Conservation (phyloP, 2,888 invertebrate species). For the Chymomyza procnemis region DNA sequence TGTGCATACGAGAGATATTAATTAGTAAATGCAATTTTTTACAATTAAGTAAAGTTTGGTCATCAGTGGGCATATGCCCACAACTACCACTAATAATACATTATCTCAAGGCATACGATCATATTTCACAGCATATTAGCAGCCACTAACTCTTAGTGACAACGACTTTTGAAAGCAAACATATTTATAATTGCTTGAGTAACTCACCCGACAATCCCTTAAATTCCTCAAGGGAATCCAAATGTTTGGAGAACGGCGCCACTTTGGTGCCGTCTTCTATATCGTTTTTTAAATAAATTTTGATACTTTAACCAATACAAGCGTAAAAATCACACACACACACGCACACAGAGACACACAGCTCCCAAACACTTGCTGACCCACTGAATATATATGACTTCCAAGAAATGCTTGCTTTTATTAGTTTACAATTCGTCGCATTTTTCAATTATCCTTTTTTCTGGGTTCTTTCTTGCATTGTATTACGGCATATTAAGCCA, state of each 20-base stretch:
- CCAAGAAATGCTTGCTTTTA: not conserved
- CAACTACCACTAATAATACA: too few relatives aligned
- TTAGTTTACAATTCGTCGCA: constrained; percentile 3
- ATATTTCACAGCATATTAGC: not conserved
- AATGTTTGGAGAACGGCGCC: constrained; percentile 75
- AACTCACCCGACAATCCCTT: constrained; percentile 72
- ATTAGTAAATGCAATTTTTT: too few relatives aligned
- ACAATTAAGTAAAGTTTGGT: too few relatives aligned
- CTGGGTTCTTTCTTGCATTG: not conserved
- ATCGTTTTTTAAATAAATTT: constrained; percentile 66
- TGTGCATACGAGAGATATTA: too few relatives aligned
- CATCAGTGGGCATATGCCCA: too few relatives aligned
- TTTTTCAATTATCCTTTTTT: not conserved
- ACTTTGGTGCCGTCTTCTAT: constrained; percentile 71
- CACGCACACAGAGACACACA: constrained; percentile 1
- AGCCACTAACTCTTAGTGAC: not conserved
- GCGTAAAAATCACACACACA: constrained; percentile 5
- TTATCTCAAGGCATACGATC: too few relatives aligned
- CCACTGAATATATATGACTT: not conserved
- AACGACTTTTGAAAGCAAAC: not conserved
- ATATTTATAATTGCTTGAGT: not conserved
- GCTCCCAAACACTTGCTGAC: too few relatives aligned
- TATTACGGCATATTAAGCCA: not conserved
- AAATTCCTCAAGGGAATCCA: constrained; percentile 77
- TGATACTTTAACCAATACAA: constrained; percentile 35